Evolutionary conservation across 1,140 invertebrate species (phyloP).

Genomic region (Lethrus apterus): DNA sequence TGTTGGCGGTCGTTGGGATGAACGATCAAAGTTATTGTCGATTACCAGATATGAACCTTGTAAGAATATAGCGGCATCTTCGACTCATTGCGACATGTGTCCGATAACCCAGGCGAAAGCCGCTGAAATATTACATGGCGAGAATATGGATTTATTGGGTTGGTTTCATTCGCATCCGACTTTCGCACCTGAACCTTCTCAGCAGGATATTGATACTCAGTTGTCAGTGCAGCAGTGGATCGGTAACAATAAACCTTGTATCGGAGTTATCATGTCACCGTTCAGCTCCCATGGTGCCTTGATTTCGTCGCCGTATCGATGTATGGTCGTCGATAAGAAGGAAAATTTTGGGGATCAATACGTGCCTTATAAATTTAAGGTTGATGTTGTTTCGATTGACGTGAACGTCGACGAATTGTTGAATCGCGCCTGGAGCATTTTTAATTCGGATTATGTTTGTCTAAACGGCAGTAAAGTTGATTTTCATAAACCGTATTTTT

Average conservation of each 20-base stretch:
- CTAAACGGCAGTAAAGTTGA: constrained; percentile 23
- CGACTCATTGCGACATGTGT: constrained; percentile 70
- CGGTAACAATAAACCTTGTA: constrained; percentile 45
- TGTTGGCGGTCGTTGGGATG: constrained; percentile 50
- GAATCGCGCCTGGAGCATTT: constrained; percentile 19
- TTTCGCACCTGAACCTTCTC: constrained; percentile 54
- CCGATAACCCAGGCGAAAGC: constrained; percentile 48
- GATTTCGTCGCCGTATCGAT: constrained; percentile 37
- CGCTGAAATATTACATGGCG: constrained; percentile 44
- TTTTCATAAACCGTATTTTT: constrained; percentile 33
- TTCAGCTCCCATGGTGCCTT: constrained; percentile 40
- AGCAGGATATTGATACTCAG: constrained; percentile 56
- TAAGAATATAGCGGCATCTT: constrained; percentile 45
- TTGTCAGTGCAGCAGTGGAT: constrained; percentile 52
- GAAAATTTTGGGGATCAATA: constrained; percentile 29
- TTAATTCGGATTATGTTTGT: constrained; percentile 10
- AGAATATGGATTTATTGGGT: constrained; percentile 48
- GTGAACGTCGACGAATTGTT: constrained; percentile 27
- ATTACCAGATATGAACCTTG: constrained; percentile 50
- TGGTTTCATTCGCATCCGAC: constrained; percentile 64
- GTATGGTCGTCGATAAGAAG: constrained; percentile 35
- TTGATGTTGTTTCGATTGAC: constrained; percentile 26
- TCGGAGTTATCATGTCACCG: constrained; percentile 52
- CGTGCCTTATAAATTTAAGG: constrained; percentile 38
- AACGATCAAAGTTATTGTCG: constrained; percentile 33